Evolutionary conservation across 2,113 vertebrate genomes (phyloP).

Genomic region (Mobula birostris): DNA sequence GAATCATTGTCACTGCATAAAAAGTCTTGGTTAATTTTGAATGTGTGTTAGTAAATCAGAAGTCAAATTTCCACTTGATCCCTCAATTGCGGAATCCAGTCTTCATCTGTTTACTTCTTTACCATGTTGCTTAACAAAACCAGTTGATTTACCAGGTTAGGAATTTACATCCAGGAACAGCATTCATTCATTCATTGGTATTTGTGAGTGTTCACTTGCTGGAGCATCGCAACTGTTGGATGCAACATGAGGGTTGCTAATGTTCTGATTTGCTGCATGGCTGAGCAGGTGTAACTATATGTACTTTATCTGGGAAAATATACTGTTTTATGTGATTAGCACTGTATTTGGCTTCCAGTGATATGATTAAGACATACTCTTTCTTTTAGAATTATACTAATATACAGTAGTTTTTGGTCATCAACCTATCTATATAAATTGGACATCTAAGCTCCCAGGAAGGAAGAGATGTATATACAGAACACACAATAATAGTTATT

Average conservation of each 20-base stretch:
- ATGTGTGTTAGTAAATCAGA: neutral
- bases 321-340: neutral
- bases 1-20: neutral
- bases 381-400: neutral
- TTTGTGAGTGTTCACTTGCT: neutral
- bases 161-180: neutral
- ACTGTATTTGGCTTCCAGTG: neutral
- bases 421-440: neutral
- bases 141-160: neutral
- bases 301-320: too few relatives aligned
- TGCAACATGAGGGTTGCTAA: neutral
- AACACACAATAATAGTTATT: too few relatives aligned
- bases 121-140: neutral
- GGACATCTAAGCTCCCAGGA: neutral
- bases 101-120: neutral
- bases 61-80: neutral
- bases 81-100: neutral
- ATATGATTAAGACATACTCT: neutral
- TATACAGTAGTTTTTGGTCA: neutral
- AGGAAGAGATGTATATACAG: neutral
- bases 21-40: neutral
- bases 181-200: neutral
- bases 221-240: neutral
- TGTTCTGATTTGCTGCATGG: neutral
- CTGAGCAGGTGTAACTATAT: too few relatives aligned